A percentile compares a stretch with the other conserved stretches of the same genome.
Evolutionary conservation across 35 echinoderm and acorn worm genomes (phyloP).

Genomic region (Apostichopus californicus): DNA sequence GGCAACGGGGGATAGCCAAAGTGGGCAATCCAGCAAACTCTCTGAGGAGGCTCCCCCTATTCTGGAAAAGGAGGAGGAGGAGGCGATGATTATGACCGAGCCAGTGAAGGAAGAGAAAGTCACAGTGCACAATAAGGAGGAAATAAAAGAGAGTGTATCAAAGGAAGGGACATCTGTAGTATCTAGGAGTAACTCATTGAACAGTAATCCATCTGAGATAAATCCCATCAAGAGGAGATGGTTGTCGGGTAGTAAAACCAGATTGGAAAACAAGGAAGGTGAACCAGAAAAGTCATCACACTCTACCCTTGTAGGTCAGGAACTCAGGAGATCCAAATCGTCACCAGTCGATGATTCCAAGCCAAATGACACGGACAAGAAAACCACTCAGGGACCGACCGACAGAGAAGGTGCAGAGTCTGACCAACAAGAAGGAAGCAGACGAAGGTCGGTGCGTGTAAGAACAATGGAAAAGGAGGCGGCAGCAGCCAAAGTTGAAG

Average conservation of each 20-base stretch:
- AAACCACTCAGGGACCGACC: not conserved
- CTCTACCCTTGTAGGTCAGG: not conserved
- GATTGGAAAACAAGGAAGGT: too few relatives aligned
- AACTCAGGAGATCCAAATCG: not conserved
- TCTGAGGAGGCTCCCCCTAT: not conserved
- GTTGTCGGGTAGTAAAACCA: not conserved
- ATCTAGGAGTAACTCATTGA: not conserved
- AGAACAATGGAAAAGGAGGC: constrained; percentile 35
- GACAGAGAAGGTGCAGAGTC: not conserved
- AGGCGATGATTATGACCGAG: not conserved
- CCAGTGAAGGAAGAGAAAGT: not conserved
- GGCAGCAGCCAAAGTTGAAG: not conserved
- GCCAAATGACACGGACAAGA: not conserved
- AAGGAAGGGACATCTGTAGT: not conserved
- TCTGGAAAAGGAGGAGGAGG: not conserved
- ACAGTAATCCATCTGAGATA: constrained; percentile 23
- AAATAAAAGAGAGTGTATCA: not conserved
- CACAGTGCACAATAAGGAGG: not conserved
- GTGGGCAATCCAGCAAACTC: not conserved
- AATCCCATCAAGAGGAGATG: constrained; percentile 45
- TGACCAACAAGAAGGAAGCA: not conserved
- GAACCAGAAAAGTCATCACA: not conserved
- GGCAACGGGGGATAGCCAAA: not conserved
- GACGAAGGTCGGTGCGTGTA: constrained; percentile 16
- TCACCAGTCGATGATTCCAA: not conserved